phyloP scores from a whole-genome alignment of 2,113 vertebrate species.

The Callochromis pleurospilus region DNA sequence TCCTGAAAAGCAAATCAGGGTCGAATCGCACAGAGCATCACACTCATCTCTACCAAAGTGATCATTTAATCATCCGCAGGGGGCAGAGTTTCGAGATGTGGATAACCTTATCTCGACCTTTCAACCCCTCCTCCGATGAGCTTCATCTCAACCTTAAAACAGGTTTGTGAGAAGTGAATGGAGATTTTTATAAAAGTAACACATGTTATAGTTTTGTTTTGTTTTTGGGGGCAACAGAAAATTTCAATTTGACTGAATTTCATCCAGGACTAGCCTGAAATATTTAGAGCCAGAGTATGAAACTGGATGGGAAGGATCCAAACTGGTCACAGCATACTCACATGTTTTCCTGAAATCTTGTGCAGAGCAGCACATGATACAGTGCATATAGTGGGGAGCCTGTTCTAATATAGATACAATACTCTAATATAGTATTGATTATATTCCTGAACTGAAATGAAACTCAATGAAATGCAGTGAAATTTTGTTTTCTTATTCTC shows the following conservation, averaged over 20 bases:
- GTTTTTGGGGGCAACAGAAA: accelerated
- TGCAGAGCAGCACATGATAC: background rate
- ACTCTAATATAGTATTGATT: background rate
- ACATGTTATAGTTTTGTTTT: background rate
- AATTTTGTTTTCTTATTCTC: background rate
- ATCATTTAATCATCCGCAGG: slow-evolving; percentile 75
- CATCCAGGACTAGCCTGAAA: background rate
- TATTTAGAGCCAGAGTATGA: background rate
- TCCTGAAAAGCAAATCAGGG: slow-evolving; percentile 66
- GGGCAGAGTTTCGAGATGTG: slow-evolving; percentile 79
- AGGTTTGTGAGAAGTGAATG: slow-evolving; percentile 57
- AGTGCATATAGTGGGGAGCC: background rate
- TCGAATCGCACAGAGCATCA: slow-evolving; percentile 73
- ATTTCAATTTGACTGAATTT: background rate
- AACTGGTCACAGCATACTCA: background rate
- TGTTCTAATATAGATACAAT: background rate
- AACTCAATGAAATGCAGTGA: background rate
- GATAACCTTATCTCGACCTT: slow-evolving; percentile 71
- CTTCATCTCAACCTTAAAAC: slow-evolving; percentile 75
- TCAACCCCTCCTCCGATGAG: slow-evolving; percentile 58
- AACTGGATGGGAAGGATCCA: background rate
- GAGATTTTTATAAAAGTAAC: background rate
- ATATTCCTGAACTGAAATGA: background rate
- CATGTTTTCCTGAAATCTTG: background rate
- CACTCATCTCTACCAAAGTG: slow-evolving; percentile 73